Percentiles rank a stretch among this genome's conserved stretches.
phyloP scores from a whole-genome alignment of 2,113 vertebrate species.

The Bufo gargarizans region DNA sequence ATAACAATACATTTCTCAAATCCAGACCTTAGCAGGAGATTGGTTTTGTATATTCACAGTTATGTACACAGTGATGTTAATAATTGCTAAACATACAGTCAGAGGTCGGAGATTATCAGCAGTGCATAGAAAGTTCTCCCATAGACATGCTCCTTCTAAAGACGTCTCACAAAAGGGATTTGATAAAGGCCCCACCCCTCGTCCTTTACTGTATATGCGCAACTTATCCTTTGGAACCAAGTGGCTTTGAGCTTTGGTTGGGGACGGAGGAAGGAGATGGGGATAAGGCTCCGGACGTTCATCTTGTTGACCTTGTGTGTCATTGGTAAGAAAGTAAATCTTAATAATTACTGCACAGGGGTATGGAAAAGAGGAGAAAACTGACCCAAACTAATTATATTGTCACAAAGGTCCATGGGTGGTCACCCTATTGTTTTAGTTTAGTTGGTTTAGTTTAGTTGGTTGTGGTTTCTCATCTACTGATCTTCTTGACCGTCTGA shows the following conservation, averaged over 20 bases:
- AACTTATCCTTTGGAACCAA: background rate
- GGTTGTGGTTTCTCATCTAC: background rate
- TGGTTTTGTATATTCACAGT: background rate
- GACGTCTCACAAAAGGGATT: background rate
- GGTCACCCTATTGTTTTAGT: background rate
- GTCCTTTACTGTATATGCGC: slow-evolving; percentile 29
- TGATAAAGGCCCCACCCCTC: slow-evolving; percentile 28
- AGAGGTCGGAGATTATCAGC: slow-evolving; percentile 44
- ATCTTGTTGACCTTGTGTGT: background rate
- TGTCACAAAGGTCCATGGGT: background rate
- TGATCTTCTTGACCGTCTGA: background rate
- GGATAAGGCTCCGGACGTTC: background rate
- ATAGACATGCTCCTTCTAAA: background rate
- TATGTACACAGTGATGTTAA: background rate
- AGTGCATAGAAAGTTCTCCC: background rate
- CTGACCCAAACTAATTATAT: background rate
- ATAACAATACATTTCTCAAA: background rate
- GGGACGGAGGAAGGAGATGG: slow-evolving; percentile 2
- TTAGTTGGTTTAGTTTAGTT: no score
- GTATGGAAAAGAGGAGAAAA: background rate
- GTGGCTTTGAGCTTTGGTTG: background rate
- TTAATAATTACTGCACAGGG: background rate
- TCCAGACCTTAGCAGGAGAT: background rate
- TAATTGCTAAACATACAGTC: slow-evolving; percentile 33
- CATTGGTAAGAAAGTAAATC: slow-evolving; percentile 1